Evolutionary conservation across 2,888 invertebrate species (phyloP).

Genomic region (Zelleria hepariella): DNA sequence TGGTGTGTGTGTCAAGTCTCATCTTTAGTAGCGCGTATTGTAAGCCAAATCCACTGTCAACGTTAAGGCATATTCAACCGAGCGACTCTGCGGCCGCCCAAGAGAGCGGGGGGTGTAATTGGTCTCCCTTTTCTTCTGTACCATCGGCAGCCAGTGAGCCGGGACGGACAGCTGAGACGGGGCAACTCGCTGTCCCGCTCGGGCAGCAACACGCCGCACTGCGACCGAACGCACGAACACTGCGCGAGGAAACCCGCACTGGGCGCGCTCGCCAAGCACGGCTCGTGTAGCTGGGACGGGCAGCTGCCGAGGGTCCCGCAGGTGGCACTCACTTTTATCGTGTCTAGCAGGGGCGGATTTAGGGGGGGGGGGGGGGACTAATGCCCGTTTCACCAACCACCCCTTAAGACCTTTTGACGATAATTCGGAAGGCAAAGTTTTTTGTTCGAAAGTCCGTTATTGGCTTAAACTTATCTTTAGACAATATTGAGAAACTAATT

Average conservation of each 20-base stretch:
- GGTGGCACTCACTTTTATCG: not conserved
- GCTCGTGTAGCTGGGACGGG: not conserved
- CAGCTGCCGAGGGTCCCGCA: not conserved
- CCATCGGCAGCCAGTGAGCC: conserved; percentile 4
- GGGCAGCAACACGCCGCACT: conserved; percentile 3
- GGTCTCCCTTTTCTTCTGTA: not conserved
- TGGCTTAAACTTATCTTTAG: no score
- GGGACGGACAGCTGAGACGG: conserved; percentile 1
- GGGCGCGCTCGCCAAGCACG: not conserved
- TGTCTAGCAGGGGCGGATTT: no score
- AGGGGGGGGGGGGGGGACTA: no score
- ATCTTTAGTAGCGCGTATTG: no score
- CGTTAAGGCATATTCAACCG: not conserved
- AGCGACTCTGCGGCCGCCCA: not conserved
- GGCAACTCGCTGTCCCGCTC: conserved; percentile 2
- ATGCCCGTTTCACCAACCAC: no score
- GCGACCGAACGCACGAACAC: not conserved
- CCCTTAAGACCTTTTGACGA: no score
- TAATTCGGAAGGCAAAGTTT: no score
- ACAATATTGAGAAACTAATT: no score
- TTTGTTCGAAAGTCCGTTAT: no score
- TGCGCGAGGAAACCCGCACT: not conserved
- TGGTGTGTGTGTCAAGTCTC: no score
- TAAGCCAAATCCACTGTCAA: no score
- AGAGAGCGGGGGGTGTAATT: not conserved